Evolutionary conservation across 1,140 invertebrate genomes (phyloP).

Genomic region (Drosophila cardini): DNA sequence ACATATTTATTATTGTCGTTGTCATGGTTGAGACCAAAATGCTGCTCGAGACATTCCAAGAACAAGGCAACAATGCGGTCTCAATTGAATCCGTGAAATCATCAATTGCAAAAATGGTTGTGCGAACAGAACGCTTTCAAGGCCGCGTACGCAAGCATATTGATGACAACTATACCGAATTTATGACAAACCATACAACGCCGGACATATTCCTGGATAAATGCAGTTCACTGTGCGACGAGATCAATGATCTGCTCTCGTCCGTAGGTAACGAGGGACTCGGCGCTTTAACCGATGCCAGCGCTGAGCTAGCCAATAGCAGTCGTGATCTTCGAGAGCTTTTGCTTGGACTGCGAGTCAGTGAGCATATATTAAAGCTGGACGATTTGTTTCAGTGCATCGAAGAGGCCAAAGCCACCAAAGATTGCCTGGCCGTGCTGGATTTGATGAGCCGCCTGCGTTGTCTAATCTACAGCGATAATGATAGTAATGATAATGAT

Average conservation of each 20-base stretch:
- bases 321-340: constrained; percentile 64
- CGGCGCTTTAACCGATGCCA: constrained; percentile 53
- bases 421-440: constrained; percentile 68
- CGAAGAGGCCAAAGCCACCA: constrained; percentile 70
- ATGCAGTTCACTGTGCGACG: constrained; percentile 49
- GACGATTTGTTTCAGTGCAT: constrained; percentile 79
- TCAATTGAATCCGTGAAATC: constrained; percentile 65
- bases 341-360: constrained; percentile 63
- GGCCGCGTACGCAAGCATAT: constrained; percentile 70
- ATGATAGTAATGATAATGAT: constrained; percentile 17
- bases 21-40: constrained; percentile 18
- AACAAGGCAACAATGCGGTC: constrained; percentile 19
- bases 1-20: neutral
- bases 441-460: constrained; percentile 70
- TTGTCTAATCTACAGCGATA: constrained; percentile 61
- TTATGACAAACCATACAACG: constrained; percentile 74
- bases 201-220: constrained; percentile 75
- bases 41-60: constrained; percentile 43
- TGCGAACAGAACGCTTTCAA: constrained; percentile 72
- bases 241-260: constrained; percentile 64
- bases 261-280: constrained; percentile 61
- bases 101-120: constrained; percentile 65
- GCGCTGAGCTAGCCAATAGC: constrained; percentile 55
- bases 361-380: constrained; percentile 70
- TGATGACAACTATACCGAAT: constrained; percentile 77